A percentile compares a stretch with the other conserved stretches of the same genome.
These are phyloP conservation scores for Steinernema feltiae DNA, from an alignment of 1,140 invertebrate species.

Conservation along the genomic window DNA sequence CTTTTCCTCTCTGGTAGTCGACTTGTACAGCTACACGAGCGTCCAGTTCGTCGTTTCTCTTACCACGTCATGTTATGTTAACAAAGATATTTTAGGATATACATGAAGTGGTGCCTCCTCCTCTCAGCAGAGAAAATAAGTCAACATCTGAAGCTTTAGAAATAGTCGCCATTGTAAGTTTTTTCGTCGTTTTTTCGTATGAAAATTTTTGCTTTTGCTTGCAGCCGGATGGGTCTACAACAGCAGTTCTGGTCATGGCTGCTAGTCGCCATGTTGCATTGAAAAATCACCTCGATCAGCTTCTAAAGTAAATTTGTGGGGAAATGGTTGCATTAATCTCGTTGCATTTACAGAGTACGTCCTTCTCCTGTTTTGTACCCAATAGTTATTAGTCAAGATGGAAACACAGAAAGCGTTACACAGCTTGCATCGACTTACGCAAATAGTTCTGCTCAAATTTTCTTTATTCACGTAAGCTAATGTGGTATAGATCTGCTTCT, in stretches of 20 bases:
- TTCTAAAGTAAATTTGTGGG: conserved; percentile 55
- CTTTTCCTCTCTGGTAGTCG: not conserved
- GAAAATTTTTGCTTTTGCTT: too few species aligned
- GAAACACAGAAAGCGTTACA: conserved; percentile 58
- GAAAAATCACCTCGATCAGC: conserved; percentile 58
- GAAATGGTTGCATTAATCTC: not conserved
- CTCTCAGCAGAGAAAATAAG: too few species aligned
- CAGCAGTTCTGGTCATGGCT: conserved; percentile 59
- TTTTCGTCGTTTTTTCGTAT: too few species aligned
- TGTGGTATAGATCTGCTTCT: not conserved
- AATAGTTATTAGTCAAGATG: conserved; percentile 62
- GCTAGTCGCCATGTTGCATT: conserved; percentile 59
- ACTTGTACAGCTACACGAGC: too few species aligned
- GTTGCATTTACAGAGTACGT: conserved; percentile 52
- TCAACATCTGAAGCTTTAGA: too few species aligned
- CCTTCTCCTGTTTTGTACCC: conserved; percentile 59
- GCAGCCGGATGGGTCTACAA: too few species aligned
- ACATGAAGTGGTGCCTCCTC: too few species aligned
- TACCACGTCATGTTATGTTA: too few species aligned
- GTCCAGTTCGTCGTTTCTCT: too few species aligned
- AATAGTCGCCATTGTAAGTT: not conserved
- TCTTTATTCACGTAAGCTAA: conserved; percentile 41
- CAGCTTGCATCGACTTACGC: conserved; percentile 58
- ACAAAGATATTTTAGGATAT: too few species aligned
- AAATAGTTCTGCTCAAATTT: conserved; percentile 42